Evolutionary conservation across 1,140 invertebrate genomes (phyloP), one percentile per base, ranked within the genome.

Genomic region (Chionoecetes opilio): DNA sequence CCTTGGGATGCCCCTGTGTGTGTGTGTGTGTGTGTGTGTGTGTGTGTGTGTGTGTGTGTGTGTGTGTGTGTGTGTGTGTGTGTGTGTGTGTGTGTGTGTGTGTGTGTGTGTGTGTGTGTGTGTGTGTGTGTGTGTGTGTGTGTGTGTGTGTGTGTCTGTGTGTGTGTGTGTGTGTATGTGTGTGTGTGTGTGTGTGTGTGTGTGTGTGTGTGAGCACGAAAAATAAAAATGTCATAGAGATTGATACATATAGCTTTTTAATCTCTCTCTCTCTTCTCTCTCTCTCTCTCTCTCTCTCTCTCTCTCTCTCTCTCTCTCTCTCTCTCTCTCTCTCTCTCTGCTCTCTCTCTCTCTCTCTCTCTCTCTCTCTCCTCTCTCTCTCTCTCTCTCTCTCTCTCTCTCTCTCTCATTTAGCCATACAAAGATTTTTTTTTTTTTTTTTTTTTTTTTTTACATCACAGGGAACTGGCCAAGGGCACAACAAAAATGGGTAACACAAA

Each of bases 21-120:
- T 87, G 85, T 87, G 85, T 87, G 85, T 87, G 85, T 87, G 85
- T 87, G 85, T 87, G 85, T 87, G 85, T 87, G 85, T 87, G 85
- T 87, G 29, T 87, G 29, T 85, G 82, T 85, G 82, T 85, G 82
- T 85, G 82, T 85, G 82, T 6, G 82, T 6, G 82, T 6, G 82
- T 6, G 82, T 84, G 82, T 84, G 82, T 84, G 82, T 84, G 82
- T 84, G 82, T 3, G 82, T 6, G 82, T 6, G 82, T 84, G 82
- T 84, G 82, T 84, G 82, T 84, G 82, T 84, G 82, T 3, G 82
- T 31, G 29, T 31, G 85, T 87, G 85, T 87, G 85, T 87, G 85
- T 87, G 85, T 87, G 85, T 87, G 85, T 87, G 85, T 87, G 85
- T 87, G 85, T 87, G 85, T 87, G 85, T 87, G 29, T 87, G 29